Percentiles rank a stretch among this genome's conserved stretches.
Evolutionary conservation across 2,113 vertebrate species (phyloP).

Genomic region (Serinus canaria): DNA sequence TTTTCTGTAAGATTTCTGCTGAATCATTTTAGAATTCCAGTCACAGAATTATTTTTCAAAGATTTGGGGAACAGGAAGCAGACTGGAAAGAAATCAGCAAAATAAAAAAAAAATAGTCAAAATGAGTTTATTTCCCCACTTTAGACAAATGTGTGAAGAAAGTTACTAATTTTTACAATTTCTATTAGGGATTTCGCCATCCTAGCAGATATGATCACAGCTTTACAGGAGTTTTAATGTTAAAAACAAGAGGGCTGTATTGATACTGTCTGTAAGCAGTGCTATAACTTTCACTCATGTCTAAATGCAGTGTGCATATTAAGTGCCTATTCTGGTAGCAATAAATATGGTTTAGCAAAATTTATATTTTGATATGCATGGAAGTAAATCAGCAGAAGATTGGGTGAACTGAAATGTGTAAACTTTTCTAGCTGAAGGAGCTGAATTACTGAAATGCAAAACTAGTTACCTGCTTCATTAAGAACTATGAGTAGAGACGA

Average conservation of each 20-base stretch:
- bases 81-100: not conserved
- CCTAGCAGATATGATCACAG: not conserved
- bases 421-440: slow-evolving; percentile 44
- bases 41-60: not conserved
- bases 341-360: slow-evolving; percentile 11
- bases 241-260: not conserved
- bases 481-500: slow-evolving; percentile 20
- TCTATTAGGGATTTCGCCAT: not conserved
- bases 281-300: not conserved
- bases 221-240: not conserved
- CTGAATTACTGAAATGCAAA: slow-evolving; percentile 56
- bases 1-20: not conserved
- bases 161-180: not conserved
- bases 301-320: slow-evolving; percentile 34
- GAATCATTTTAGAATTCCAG: not conserved
- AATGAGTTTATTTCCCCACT: not conserved
- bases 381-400: slow-evolving; percentile 51
- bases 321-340: not conserved
- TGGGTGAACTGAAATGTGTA: slow-evolving; percentile 45
- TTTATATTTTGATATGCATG: slow-evolving; percentile 22
- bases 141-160: not conserved
- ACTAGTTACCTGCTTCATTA: slow-evolving; percentile 70
- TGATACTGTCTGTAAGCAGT: not conserved
- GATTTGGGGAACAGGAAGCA: not conserved
- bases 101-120: not conserved